phyloP scores from a whole-genome alignment of 2,888 invertebrate species.

The Agrotis segetum region DNA sequence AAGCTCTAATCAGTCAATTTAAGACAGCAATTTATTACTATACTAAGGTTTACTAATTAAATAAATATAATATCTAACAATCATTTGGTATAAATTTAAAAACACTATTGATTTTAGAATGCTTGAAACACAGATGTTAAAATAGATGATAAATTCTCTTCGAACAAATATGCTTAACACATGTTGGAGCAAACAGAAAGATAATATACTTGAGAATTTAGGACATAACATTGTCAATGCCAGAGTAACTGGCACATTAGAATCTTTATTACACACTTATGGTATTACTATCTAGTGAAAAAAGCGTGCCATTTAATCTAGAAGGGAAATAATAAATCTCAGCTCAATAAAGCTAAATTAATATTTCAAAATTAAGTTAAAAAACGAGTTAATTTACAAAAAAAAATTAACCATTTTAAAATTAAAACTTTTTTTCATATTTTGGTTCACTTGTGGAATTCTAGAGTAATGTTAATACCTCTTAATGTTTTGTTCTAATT shows the following conservation, averaged over 20 bases:
- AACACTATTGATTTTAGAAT: background rate
- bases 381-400: too few relatives aligned
- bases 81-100: background rate
- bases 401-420: too few relatives aligned
- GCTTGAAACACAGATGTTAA: background rate
- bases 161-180: conserved; percentile 21
- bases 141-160: conserved; percentile 1
- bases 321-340: background rate
- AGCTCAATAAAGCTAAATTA: too few relatives aligned
- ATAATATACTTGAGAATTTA: conserved; percentile 62
- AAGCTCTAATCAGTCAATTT: background rate
- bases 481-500: background rate
- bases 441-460: too few relatives aligned
- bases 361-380: too few relatives aligned
- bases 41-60: background rate
- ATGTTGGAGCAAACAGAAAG: conserved; percentile 26
- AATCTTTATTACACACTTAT: background rate
- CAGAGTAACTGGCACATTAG: conserved; percentile 54
- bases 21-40: background rate
- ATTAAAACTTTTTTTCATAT: too few relatives aligned
- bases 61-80: background rate
- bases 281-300: background rate
- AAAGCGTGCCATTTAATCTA: background rate
- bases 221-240: conserved; percentile 71
- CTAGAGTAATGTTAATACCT: too few relatives aligned